Conservation (phyloP, 53 echinoderm and acorn worm species). For the Henricia sp. region DNA sequence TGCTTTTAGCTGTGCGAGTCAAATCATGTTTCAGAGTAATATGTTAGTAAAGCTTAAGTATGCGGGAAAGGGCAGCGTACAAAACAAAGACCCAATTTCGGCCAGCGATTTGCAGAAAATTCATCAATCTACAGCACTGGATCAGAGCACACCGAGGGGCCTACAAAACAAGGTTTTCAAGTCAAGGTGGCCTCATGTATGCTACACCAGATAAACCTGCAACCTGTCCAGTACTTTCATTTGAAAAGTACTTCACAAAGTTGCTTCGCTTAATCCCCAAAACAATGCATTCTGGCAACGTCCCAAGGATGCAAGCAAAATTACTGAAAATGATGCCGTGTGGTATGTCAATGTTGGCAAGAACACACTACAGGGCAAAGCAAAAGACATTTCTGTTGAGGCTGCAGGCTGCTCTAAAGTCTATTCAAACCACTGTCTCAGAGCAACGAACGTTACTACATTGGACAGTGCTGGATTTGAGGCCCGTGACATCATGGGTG, state of each 20-base stretch:
- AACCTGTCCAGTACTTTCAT: conserved; percentile 53
- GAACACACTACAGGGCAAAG: neutral
- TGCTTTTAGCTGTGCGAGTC: too few species aligned
- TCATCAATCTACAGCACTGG: too few species aligned
- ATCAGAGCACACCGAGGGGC: too few species aligned
- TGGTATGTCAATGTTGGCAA: conserved; percentile 40
- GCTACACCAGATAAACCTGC: conserved; percentile 20
- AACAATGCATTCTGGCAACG: conserved; percentile 28
- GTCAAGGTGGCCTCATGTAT: conserved; percentile 49
- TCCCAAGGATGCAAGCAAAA: conserved; percentile 10
- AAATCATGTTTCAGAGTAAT: too few species aligned
- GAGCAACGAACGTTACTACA: neutral
- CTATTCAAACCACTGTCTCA: conserved; percentile 47
- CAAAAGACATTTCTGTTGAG: conserved; percentile 9
- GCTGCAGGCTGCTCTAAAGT: conserved; percentile 38
- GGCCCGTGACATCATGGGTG: neutral
- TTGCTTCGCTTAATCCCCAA: neutral
- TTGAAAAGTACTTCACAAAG: conserved; percentile 14
- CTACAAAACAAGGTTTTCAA: too few species aligned
- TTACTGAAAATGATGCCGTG: neutral
- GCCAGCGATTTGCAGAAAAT: too few species aligned
- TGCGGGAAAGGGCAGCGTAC: too few species aligned
- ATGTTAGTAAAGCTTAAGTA: too few species aligned
- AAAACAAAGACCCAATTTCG: too few species aligned
- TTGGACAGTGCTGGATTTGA: neutral